Evolutionary conservation across 2,888 invertebrate species (phyloP).

Genomic region (Agrypnus murinus): DNA sequence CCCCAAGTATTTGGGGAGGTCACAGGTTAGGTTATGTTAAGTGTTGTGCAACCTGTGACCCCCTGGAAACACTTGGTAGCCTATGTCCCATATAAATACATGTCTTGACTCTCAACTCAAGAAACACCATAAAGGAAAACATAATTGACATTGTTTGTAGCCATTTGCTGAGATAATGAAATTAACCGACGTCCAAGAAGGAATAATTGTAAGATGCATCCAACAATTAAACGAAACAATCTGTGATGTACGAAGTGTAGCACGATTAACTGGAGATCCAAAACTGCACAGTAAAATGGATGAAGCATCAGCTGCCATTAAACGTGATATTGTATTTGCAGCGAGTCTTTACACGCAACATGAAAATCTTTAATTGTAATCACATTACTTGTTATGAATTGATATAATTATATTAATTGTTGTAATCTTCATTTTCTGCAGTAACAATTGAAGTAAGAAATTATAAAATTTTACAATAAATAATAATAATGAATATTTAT

Average conservation of each 20-base stretch:
- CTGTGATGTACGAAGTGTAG: conserved; percentile 92
- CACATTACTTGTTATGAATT: no score
- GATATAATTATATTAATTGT: no score
- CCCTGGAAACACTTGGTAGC: no score
- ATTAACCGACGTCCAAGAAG: conserved; percentile 96
- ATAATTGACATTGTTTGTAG: conserved; percentile 72
- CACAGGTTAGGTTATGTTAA: no score
- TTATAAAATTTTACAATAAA: no score
- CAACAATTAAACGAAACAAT: conserved; percentile 96
- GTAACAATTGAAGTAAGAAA: no score
- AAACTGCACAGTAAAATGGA: conserved; percentile 95
- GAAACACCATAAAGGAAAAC: no score
- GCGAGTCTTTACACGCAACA: conserved; percentile 90
- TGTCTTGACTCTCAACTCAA: neutral
- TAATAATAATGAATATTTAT: neutral
- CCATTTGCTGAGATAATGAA: conserved; percentile 96
- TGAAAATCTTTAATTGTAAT: conserved; percentile 29
- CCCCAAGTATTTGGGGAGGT: no score
- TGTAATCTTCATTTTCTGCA: no score
- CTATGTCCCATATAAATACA: no score
- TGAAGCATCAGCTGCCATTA: conserved; percentile 93
- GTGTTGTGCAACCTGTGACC: no score
- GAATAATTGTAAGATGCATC: conserved; percentile 97
- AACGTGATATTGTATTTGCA: conserved; percentile 98
- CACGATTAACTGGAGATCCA: conserved; percentile 94